Evolutionary conservation across 2,888 invertebrate species (phyloP).

Genomic region (Lasius fuliginosus): DNA sequence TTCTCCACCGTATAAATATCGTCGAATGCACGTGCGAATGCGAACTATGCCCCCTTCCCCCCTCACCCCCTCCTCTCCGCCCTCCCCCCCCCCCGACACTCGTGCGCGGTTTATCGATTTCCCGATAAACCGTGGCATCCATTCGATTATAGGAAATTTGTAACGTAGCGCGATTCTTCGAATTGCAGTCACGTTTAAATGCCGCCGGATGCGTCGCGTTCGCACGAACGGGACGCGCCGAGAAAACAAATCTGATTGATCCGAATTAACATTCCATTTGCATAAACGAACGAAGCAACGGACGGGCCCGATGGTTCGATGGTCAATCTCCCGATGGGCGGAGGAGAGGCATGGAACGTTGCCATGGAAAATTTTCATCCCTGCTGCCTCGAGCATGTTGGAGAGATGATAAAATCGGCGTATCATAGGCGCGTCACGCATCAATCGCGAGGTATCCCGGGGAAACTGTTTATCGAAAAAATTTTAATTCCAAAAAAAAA

Average conservation of each 20-base stretch:
- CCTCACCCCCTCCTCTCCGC: background rate
- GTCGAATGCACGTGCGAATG: constrained; percentile 62
- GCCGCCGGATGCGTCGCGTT: constrained; percentile 44
- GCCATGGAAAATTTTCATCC: constrained; percentile 42
- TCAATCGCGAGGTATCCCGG: background rate
- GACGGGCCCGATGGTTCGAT: background rate
- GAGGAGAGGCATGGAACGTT: background rate
- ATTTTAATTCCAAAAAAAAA: too few species aligned
- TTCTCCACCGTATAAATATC: constrained; percentile 56
- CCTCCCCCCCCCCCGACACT: background rate
- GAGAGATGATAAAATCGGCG: constrained; percentile 20
- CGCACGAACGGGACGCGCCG: constrained; percentile 29
- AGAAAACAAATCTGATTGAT: constrained; percentile 56
- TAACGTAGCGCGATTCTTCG: constrained; percentile 37
- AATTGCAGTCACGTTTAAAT: constrained; percentile 42
- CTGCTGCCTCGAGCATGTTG: background rate
- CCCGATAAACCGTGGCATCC: constrained; percentile 61
- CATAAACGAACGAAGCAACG: constrained; percentile 45
- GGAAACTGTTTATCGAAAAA: background rate
- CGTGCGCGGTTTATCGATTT: constrained; percentile 61
- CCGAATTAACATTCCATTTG: constrained; percentile 54
- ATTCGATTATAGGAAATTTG: constrained; percentile 57
- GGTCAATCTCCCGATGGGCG: background rate
- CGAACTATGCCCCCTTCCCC: constrained; percentile 45
- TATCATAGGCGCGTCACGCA: background rate